Percentiles rank a stretch among this genome's conserved stretches.
phyloP scores from a whole-genome alignment of 1,140 invertebrate species.

The Anastatus disparis region DNA sequence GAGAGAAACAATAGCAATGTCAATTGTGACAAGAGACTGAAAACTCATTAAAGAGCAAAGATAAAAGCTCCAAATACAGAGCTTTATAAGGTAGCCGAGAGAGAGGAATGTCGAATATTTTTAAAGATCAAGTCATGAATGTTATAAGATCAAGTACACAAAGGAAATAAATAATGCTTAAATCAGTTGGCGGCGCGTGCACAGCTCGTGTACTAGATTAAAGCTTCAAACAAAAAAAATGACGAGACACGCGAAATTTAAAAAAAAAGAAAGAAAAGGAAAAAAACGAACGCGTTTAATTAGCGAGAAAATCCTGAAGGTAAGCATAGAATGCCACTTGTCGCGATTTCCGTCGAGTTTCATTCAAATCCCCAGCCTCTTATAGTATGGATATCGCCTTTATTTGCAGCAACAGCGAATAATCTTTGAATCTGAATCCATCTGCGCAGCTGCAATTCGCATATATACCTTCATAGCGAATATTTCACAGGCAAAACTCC shows the following conservation, averaged over 20 bases:
- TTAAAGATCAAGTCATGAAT: too few species aligned
- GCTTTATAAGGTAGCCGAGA: too few species aligned
- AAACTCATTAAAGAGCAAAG: too few species aligned
- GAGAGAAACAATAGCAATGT: too few species aligned
- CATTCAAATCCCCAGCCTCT: background rate
- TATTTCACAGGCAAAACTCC: background rate
- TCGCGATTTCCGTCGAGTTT: slow-evolving; percentile 2
- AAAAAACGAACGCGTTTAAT: slow-evolving; percentile 6
- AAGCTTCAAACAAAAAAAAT: background rate
- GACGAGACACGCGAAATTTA: background rate
- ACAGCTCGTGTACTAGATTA: too few species aligned
- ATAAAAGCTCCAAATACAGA: too few species aligned
- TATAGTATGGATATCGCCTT: background rate
- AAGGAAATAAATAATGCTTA: too few species aligned
- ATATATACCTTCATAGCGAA: background rate
- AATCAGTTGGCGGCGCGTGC: too few species aligned
- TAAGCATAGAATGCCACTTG: slow-evolving; percentile 9
- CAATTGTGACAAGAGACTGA: too few species aligned
- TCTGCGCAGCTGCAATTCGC: too few species aligned
- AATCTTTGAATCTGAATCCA: slow-evolving; percentile 2
- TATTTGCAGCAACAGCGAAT: slow-evolving; percentile 3
- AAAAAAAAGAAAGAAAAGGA: background rate
- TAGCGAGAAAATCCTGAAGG: slow-evolving; percentile 9
- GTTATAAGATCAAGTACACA: too few species aligned
- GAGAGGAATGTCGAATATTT: too few species aligned